phyloP scores from a whole-genome alignment of 2,113 vertebrate genomes.

The Carassius auratus region DNA sequence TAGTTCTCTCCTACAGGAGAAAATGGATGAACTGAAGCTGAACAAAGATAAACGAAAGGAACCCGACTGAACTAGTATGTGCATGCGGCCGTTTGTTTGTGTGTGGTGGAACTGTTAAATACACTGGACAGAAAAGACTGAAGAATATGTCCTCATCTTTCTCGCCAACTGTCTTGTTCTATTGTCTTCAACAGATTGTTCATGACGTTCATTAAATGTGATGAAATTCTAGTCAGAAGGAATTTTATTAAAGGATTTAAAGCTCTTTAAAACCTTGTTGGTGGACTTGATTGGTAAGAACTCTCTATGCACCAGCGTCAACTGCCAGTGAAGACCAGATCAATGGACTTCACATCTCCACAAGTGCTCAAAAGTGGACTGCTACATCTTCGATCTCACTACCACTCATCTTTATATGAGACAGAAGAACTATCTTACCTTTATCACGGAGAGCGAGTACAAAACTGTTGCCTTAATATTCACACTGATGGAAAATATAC shows the following conservation, averaged over 20 bases:
- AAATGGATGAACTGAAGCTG: constrained; percentile 77
- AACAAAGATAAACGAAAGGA: constrained; percentile 76
- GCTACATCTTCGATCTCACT: constrained; percentile 33
- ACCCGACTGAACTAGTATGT: constrained; percentile 69
- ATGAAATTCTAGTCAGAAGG: constrained; percentile 20
- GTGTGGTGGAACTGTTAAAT: constrained; percentile 35
- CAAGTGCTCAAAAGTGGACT: constrained; percentile 63
- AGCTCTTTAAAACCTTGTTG: not conserved
- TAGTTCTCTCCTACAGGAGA: constrained; percentile 71
- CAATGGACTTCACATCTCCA: constrained; percentile 25
- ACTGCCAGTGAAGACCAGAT: constrained; percentile 33
- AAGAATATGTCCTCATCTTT: constrained; percentile 32
- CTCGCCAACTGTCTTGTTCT: constrained; percentile 17
- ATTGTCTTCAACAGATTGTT: constrained; percentile 32
- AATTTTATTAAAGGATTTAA: constrained; percentile 16
- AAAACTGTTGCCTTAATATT: constrained; percentile 33
- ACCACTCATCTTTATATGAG: constrained; percentile 12
- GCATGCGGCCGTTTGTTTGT: constrained; percentile 15
- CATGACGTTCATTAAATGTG: constrained; percentile 49
- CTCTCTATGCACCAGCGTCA: constrained; percentile 49
- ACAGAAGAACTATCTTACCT: not conserved
- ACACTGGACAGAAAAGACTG: constrained; percentile 23
- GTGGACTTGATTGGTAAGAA: not conserved
- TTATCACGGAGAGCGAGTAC: not conserved
- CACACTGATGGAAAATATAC: constrained; percentile 37